Evolutionary conservation across 1,140 invertebrate species (phyloP).

Genomic region (Bilobella aurantiaca): DNA sequence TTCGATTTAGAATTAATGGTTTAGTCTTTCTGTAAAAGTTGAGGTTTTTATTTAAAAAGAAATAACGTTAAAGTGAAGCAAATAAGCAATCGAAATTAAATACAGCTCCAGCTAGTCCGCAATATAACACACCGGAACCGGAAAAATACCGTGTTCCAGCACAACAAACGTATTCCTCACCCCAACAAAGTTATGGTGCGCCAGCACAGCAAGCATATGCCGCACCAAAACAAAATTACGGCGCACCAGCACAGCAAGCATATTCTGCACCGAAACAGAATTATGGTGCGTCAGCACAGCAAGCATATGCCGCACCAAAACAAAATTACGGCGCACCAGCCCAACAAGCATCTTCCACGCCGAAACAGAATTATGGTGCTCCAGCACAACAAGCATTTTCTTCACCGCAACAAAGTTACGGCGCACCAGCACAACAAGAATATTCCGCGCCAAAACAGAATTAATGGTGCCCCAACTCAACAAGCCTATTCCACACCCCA

Average conservation of each 20-base stretch:
- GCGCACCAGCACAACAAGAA: background rate
- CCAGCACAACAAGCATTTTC: background rate
- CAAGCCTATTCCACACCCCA: background rate
- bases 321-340: conserved; percentile 9
- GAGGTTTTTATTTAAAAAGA: too few relatives aligned
- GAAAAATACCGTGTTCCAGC: background rate
- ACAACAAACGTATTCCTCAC: background rate
- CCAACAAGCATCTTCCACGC: background rate
- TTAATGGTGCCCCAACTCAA: background rate
- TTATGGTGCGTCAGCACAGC: background rate
- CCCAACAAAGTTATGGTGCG: conserved; percentile 38
- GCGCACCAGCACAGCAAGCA: background rate
- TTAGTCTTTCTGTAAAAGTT: too few relatives aligned
- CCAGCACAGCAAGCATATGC: background rate
- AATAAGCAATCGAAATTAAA: too few relatives aligned
- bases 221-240: background rate
- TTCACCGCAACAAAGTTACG: background rate
- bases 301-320: background rate
- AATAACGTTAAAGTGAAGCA: too few relatives aligned
- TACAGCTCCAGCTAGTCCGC: too few relatives aligned
- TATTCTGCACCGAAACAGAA: background rate
- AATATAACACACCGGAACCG: background rate
- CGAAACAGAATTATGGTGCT: background rate
- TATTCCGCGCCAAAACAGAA: background rate
- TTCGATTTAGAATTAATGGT: too few relatives aligned